A percentile compares a stretch with the other conserved stretches of the same genome.
These are phyloP conservation scores for Nematopogon swammerdamellus DNA, from an alignment of 2,888 invertebrate genomes.

Conservation along the genomic window DNA sequence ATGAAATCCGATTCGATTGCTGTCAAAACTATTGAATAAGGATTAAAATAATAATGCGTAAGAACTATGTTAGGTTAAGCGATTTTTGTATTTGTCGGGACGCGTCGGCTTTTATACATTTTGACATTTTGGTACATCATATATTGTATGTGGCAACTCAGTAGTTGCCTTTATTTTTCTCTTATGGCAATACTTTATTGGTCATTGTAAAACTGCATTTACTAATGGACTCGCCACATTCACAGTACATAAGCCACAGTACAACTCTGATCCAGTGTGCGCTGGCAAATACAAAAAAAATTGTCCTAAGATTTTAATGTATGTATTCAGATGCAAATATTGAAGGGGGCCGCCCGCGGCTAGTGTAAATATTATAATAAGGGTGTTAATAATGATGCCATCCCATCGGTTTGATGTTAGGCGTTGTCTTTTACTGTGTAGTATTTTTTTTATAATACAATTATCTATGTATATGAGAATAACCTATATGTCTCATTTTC, in stretches of 20 bases:
- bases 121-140: too few species aligned
- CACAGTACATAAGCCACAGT: too few species aligned
- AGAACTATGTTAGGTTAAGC: neutral
- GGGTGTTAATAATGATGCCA: neutral
- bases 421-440: neutral
- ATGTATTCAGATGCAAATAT: constrained; percentile 56
- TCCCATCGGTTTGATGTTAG: neutral
- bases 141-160: too few species aligned
- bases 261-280: too few species aligned
- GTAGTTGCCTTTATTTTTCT: too few species aligned
- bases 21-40: neutral
- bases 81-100: neutral
- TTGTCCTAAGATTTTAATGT: constrained; percentile 50
- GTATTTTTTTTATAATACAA: neutral
- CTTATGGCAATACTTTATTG: too few species aligned
- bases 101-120: neutral
- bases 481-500: too few species aligned
- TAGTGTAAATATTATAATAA: neutral
- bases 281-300: constrained; percentile 45
- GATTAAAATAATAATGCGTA: neutral
- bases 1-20: neutral
- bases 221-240: too few species aligned
- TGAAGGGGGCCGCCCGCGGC: constrained; percentile 38
- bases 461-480: too few species aligned
- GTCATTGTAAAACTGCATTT: too few species aligned